Base-by-base conservation (phyloP, 1,140 invertebrate genomes). In the Calephelis virginiensis region DNA sequence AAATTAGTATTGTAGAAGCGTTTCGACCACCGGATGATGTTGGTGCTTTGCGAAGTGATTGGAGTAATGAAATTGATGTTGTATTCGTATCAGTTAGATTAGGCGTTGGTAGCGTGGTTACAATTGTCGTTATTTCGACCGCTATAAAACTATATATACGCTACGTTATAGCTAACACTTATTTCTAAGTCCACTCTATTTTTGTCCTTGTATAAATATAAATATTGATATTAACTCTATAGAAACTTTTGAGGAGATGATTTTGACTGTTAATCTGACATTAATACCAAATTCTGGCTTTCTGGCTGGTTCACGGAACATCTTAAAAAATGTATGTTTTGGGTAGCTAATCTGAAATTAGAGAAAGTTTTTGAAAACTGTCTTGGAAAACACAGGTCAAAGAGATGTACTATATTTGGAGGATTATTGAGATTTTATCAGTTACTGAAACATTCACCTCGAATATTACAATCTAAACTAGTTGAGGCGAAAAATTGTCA, bases 11-110 rank as follows among this genome's bases (percentile, higher is more conserved):
- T 80, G 69, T 69, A 60, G 65, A 64, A 62, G 73, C 79, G 75
- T 76, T 83, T 78, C 82, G 86, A 80, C 84, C 85, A 85, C 84
- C 85, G 86, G 83, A 68, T 64, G 75, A 75, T 69, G 78, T 83
- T 86, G 88, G 86, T 89, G 86, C 86, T 90, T 90, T 76, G 84
- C 78, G 78, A 69, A 70, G 70, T 68, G 62, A 48, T 67, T 63
- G 63, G 73, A 66, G 77, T 68, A 68, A 71, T 72, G 66, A 67
- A 67, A 73, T 78, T 65, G 74, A 68, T 81, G 79, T 81, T 84
- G 79, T 83, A 75, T 73, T 77, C 66, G 79, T 75, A 65, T 40
- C n/a, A 43, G 43, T 17, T 46, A 63, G 47, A 62, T 40, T 63
- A 53, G 46, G 61, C 61, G 38, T 50, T 62, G 66, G 46, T 61